Evolutionary conservation across 2,113 vertebrate genomes (phyloP), one percentile per base, ranked within the genome.

Genomic region (Aldabrachelys gigantea): DNA sequence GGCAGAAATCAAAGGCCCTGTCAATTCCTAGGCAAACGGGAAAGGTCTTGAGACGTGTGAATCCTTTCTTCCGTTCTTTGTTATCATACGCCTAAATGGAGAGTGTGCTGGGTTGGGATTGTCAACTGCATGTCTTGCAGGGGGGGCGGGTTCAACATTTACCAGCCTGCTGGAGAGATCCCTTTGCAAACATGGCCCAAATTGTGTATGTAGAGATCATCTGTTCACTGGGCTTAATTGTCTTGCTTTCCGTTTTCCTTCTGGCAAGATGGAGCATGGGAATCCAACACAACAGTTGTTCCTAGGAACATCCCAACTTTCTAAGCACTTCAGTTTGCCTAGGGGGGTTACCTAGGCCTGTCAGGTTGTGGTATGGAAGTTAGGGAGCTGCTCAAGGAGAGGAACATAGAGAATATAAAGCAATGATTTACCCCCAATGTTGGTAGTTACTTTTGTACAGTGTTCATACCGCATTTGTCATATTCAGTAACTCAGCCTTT

Each of bases 1-100:
- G 86, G 52, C 91, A 80, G 91, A 95, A 87, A 96, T 84, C 95
- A 14, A 88, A 89, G 97, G 88, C 90, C 92, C 97, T 95, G 96
- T 75, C 94, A 86, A 6, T 75, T 14, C 9, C 17, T 65, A 10
- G 19, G 75, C 95, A 78, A 29, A 82, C 75, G 9, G 93, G 88
- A 94, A 69, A 86, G 93, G 93, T 80, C 96, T 76, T 12, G 29
- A 38, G 79, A 57, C 95, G 85, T 92, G 94, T 16, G 84, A 38
- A 12, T 90, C 86, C 94, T 57, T 90, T 80, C 59, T 89, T 72
- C 59, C 47, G 0, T 31, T 89, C 96, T 88, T 0, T 25, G 87
- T 89, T 89, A 86, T 91, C 89, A 92, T 5, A 50, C 87, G 89
- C 89, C 95, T 92, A 94, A 1, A 8, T 1, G 4, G 2, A 49